Evolutionary conservation across 1,140 invertebrate genomes (phyloP).

Genomic region (Arion vulgaris): DNA sequence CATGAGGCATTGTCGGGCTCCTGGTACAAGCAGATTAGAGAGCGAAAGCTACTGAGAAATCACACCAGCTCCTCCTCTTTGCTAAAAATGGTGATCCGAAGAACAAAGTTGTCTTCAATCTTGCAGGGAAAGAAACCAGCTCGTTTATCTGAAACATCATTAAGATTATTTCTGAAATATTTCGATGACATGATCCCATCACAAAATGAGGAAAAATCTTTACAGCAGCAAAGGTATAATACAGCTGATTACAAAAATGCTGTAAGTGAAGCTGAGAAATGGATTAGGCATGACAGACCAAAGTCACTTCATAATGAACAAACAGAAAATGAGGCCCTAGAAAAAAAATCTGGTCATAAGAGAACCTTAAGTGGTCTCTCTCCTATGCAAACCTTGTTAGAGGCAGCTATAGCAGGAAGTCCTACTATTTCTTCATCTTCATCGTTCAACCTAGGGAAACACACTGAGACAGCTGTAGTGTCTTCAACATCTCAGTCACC

Average conservation of each 20-base stretch:
- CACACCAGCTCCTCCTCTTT: not conserved
- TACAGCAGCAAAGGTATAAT: not conserved
- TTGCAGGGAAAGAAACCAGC: not conserved
- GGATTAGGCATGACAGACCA: not conserved
- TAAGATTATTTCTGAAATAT: not conserved
- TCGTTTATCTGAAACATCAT: not conserved
- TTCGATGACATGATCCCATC: constrained; percentile 6
- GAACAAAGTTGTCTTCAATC: not conserved
- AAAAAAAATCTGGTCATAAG: not conserved
- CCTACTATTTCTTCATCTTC: not conserved
- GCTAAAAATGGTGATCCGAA: not conserved
- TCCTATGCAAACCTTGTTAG: constrained; percentile 24
- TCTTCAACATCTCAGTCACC: not conserved
- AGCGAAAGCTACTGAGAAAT: not conserved
- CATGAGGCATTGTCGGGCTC: constrained; percentile 17
- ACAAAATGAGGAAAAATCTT: not conserved
- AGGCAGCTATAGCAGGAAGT: constrained; percentile 17
- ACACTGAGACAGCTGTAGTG: not conserved
- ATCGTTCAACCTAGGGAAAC: not conserved
- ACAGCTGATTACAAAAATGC: not conserved
- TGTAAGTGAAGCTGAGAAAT: not conserved
- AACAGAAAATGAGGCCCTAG: not conserved
- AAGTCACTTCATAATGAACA: not conserved
- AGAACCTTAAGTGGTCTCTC: constrained; percentile 17
- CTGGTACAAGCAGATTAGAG: not conserved